Evolutionary conservation across 2,888 invertebrate genomes (phyloP), one percentile per base, ranked within the genome.

Genomic region (Andrena camellia): DNA sequence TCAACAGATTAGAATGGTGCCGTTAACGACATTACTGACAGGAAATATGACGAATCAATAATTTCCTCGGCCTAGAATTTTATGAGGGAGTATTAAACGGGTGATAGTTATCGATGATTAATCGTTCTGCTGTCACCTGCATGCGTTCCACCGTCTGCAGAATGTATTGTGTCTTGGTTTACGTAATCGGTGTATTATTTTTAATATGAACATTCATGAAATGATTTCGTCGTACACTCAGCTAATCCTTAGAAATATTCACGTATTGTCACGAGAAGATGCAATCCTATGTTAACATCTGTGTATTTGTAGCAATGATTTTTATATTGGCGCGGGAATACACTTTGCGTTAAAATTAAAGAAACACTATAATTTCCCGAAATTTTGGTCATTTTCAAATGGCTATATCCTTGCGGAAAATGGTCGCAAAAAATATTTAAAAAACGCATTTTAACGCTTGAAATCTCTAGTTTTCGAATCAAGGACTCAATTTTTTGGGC

Each of bases 11-110:
- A 81, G 77, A 72, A 76, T 71, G 79, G 72, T 33, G 72, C 86
- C 84, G 86, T 88, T 89, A 89, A 89, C 89, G 84, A 84, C 84
- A 87, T 90, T 81, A 86, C 85, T 86, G 87, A 78, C 81, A 83
- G 82, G 86, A 89, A 91, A 89, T 91, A 91, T 86, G 89, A 88
- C 88, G 78, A 92, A 90, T 92, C 92, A 89, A 92, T 92, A 90
- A 90, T 88, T 89, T 86, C 81, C 88, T 83, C 89, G 77, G 77
- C 78, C 84, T 84, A 88, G 86, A 81, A 88, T 90, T 91, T 92
- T 90, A 90, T 86, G 91, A 90, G 83, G 83, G 86, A 75, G 82
- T 85, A 89, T 91, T 87, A 84, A 89, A 85, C 84, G 86, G 83
- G 76, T 77, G 88, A 83, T 86, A 87, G 86, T 89, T 89, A 90